A percentile compares a stretch with the other conserved stretches of the same genome.
Evolutionary conservation across 92 coral and sea anemone species (phyloP).

Genomic region (Phenganax marumi): DNA sequence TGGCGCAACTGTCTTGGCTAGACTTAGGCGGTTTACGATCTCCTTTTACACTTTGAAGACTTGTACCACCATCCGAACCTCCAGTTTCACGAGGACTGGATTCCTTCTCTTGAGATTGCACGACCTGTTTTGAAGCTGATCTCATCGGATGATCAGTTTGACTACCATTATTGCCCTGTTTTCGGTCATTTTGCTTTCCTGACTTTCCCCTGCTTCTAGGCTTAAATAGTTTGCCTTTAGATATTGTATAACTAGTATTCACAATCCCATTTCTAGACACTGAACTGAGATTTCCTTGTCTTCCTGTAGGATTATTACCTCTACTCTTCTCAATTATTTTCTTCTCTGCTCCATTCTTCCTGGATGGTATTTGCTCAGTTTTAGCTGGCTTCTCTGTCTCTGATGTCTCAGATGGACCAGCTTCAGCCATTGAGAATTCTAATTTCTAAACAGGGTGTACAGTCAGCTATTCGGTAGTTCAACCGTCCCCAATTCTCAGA

Average conservation of each 20-base stretch:
- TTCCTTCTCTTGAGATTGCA: neutral
- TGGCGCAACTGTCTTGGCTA: neutral
- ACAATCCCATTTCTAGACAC: neutral
- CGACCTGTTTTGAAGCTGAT: neutral
- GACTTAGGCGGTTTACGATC: neutral
- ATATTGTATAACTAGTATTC: neutral
- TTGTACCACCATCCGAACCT: neutral
- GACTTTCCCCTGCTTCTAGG: neutral
- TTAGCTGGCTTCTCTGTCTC: neutral
- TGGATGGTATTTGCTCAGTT: no score
- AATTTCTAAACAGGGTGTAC: no score
- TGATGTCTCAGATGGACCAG: constrained; percentile 13
- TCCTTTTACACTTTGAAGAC: neutral
- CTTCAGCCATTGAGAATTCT: neutral
- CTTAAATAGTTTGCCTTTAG: no score
- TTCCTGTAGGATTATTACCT: neutral
- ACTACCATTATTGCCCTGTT: neutral
- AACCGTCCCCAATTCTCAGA: no score
- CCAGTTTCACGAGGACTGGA: neutral
- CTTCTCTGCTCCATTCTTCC: neutral
- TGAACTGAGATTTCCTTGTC: neutral
- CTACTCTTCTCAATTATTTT: neutral
- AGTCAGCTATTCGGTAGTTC: no score
- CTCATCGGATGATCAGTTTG: neutral
- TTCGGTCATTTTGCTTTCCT: neutral